Conservation (phyloP, 2,888 invertebrate species). For the Petrolisthes cinctipes region DNA sequence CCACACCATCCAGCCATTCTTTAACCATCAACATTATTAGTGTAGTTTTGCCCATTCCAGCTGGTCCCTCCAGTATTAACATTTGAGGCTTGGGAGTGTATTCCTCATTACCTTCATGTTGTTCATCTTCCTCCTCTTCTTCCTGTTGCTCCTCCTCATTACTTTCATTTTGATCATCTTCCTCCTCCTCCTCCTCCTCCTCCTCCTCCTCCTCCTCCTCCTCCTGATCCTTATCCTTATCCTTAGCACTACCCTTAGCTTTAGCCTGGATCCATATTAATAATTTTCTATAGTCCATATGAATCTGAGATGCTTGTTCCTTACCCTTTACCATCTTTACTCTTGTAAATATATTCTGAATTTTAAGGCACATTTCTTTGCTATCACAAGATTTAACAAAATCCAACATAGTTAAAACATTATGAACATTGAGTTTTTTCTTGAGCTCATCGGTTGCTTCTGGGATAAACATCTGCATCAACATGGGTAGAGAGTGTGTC, state of each 20-base stretch:
- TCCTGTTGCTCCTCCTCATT: too few species aligned
- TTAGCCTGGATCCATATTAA: background rate
- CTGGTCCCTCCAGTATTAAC: background rate
- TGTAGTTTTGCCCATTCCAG: conserved; percentile 5
- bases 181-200: too few species aligned
- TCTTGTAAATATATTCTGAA: background rate
- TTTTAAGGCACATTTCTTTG: background rate
- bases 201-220: too few species aligned
- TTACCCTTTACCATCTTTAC: background rate
- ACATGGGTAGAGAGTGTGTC: background rate
- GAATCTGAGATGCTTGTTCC: too few species aligned
- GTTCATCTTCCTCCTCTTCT: too few species aligned
- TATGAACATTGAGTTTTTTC: background rate
- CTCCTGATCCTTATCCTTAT: too few species aligned
- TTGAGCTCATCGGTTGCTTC: background rate
- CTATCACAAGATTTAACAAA: background rate
- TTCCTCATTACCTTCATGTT: too few species aligned
- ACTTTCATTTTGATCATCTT: too few species aligned
- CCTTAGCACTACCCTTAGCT: too few species aligned
- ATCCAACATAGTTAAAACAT: background rate
- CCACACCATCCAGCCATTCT: background rate
- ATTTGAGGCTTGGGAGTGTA: background rate
- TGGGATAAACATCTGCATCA: background rate
- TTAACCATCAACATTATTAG: background rate
- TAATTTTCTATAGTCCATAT: background rate